Conservation (phyloP, 1,140 invertebrate genomes). For the Homalodisca vitripennis region DNA sequence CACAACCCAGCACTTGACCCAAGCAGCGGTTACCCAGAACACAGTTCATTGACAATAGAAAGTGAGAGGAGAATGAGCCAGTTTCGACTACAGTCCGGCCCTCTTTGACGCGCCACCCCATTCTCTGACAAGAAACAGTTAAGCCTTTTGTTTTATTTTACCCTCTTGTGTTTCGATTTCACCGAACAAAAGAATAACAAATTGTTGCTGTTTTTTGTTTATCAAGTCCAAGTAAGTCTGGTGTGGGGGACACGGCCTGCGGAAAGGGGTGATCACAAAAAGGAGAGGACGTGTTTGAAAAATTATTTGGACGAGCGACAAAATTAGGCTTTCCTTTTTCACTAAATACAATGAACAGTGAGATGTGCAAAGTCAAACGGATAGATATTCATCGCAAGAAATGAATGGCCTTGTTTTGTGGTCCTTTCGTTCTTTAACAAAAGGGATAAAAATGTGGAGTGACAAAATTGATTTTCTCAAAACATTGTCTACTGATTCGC, state of each 20-base stretch:
- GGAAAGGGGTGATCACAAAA: conserved; percentile 1
- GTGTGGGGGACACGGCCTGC: background rate
- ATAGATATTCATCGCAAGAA: background rate
- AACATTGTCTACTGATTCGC: too few relatives aligned
- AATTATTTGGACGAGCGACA: background rate
- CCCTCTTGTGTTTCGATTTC: conserved; percentile 28
- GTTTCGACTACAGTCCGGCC: background rate
- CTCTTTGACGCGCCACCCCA: background rate
- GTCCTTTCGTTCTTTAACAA: too few relatives aligned
- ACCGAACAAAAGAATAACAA: conserved; percentile 33
- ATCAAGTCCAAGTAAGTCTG: conserved; percentile 21
- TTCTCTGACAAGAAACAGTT: conserved; percentile 1
- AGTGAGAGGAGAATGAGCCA: too few relatives aligned
- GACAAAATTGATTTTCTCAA: too few relatives aligned
- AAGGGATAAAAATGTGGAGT: too few relatives aligned
- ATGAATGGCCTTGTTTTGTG: background rate
- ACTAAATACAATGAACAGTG: background rate
- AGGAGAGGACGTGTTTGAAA: conserved; percentile 10
- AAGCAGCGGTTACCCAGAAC: too few relatives aligned
- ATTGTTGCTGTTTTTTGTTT: conserved; percentile 33
- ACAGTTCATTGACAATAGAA: too few relatives aligned
- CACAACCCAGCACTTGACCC: too few relatives aligned
- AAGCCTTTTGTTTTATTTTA: conserved; percentile 31
- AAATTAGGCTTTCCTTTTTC: conserved; percentile 15
- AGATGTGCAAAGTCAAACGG: conserved; percentile 9